A percentile compares a stretch with the other conserved stretches of the same genome.
phyloP scores from a whole-genome alignment of 2,113 vertebrate species.

The Puma concolor region DNA sequence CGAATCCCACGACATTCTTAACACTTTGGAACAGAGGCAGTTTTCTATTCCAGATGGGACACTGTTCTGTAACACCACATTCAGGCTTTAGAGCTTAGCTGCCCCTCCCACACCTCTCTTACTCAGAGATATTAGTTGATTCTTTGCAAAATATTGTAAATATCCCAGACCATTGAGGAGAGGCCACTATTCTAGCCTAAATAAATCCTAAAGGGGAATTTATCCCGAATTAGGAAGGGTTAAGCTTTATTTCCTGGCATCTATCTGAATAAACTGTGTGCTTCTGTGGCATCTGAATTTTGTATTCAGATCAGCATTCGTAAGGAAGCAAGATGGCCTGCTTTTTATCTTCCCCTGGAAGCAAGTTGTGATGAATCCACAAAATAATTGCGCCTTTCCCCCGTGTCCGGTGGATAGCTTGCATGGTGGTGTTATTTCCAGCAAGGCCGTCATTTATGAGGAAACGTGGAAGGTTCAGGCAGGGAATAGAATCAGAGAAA shows the following conservation, averaged over 20 bases:
- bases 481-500: not conserved
- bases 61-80: not conserved
- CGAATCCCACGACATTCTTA: not conserved
- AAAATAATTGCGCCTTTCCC: not conserved
- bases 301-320: slow-evolving; percentile 52
- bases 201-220: not conserved
- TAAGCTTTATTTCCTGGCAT: not conserved
- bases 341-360: slow-evolving; percentile 30
- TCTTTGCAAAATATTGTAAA: not conserved
- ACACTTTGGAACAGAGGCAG: not conserved
- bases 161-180: not conserved
- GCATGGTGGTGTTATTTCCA: not conserved
- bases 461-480: not conserved
- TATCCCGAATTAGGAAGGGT: not conserved
- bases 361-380: not conserved
- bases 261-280: not conserved
- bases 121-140: not conserved
- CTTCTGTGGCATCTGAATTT: not conserved
- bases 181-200: not conserved
- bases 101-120: not conserved
- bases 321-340: slow-evolving; percentile 4
- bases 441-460: not conserved
- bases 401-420: not conserved
- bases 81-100: not conserved
- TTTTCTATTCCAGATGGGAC: not conserved